A percentile compares a stretch with the other conserved stretches of the same genome.
Conservation (phyloP, 1,140 invertebrate species). For the Asbolus verrucosus region DNA sequence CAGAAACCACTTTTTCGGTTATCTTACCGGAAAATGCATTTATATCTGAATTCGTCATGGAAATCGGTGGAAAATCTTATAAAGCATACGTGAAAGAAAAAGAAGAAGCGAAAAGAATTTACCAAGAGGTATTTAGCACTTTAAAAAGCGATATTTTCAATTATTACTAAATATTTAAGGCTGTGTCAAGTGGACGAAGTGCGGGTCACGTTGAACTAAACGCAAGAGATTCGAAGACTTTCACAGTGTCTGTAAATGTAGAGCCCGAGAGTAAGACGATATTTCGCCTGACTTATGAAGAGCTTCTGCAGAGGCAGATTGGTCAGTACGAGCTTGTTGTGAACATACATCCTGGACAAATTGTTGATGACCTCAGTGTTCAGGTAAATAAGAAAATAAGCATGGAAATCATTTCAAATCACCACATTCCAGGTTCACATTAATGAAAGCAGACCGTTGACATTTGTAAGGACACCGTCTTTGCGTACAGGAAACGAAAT, state of each 20-base stretch:
- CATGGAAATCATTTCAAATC: background rate
- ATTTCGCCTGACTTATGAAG: conserved; percentile 75
- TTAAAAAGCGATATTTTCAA: conserved; percentile 5
- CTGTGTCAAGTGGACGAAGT: conserved; percentile 70
- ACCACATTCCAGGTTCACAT: conserved; percentile 65
- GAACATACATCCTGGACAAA: conserved; percentile 70
- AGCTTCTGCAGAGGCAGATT: conserved; percentile 69
- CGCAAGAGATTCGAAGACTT: conserved; percentile 73
- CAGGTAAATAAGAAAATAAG: conserved; percentile 53
- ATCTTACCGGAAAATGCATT: conserved; percentile 74
- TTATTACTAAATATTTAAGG: conserved; percentile 57
- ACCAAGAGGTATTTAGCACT: conserved; percentile 67
- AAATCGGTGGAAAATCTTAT: conserved; percentile 68
- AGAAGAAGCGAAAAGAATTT: conserved; percentile 73
- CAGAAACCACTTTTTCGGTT: conserved; percentile 72
- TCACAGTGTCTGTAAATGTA: conserved; percentile 72
- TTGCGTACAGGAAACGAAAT: conserved; percentile 67
- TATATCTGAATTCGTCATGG: conserved; percentile 74
- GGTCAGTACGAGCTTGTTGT: conserved; percentile 72
- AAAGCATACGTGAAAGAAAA: conserved; percentile 71
- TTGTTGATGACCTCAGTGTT: conserved; percentile 69
- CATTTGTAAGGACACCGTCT: conserved; percentile 68
- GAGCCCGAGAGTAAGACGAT: conserved; percentile 69
- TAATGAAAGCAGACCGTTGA: conserved; percentile 69
- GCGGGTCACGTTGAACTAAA: conserved; percentile 71